A percentile compares a stretch with the other conserved stretches of the same genome.
Conservation (phyloP, 2,797 vertebrate genomes). For the Clangula hyemalis region DNA sequence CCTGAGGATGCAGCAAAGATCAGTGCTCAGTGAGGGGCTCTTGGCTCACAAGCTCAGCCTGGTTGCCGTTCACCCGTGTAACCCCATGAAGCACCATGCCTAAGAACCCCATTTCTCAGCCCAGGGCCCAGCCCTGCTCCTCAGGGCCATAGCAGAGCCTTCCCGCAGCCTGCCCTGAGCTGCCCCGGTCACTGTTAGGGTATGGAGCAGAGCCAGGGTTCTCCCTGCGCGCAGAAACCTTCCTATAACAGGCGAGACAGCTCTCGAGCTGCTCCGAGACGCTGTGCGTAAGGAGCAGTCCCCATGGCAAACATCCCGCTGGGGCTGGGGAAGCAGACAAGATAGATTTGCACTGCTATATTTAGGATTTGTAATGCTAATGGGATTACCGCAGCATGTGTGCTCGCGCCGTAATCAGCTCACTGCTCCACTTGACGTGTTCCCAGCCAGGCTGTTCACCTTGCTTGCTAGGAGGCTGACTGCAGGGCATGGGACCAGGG, state of each 20-base stretch:
- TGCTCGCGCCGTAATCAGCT: constrained; percentile 40
- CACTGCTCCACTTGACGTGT: constrained; percentile 15
- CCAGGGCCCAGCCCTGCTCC: not conserved
- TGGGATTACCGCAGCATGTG: constrained; percentile 31
- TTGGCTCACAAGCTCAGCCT: not conserved
- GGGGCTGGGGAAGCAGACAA: not conserved
- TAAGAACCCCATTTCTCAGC: not conserved
- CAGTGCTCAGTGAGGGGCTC: not conserved
- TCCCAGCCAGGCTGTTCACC: constrained; percentile 32
- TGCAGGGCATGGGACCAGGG: fast-evolving
- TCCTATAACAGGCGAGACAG: not conserved
- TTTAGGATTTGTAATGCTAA: constrained; percentile 57
- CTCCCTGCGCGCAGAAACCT: fast-evolving
- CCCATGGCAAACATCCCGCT: not conserved
- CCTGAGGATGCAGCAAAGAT: not conserved
- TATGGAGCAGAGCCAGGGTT: not conserved
- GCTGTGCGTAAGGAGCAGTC: not conserved
- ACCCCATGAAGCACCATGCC: not conserved
- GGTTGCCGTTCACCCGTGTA: fast-evolving
- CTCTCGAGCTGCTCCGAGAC: not conserved
- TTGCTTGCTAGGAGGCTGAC: not conserved
- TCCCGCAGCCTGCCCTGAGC: not conserved
- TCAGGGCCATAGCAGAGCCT: not conserved
- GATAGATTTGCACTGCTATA: constrained; percentile 56
- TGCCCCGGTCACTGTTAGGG: not conserved